Conservation (phyloP, 2,888 invertebrate genomes). For the Ariolimax columbianus region DNA sequence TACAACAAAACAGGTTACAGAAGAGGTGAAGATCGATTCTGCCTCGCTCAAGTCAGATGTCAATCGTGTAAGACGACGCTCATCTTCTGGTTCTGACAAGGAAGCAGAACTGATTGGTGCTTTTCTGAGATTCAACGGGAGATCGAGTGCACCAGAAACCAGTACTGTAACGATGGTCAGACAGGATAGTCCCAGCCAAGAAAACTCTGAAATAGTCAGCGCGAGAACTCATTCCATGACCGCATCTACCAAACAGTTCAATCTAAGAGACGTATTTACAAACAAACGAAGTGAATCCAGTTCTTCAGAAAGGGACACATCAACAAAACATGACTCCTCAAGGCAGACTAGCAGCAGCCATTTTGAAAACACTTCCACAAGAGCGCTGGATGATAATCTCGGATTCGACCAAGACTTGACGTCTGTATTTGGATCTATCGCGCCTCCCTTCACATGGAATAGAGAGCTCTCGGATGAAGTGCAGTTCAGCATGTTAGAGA, state of each 20-base stretch:
- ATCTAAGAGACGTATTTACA: neutral
- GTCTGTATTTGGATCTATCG: conserved; percentile 36
- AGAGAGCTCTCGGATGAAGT: neutral
- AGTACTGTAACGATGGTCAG: neutral
- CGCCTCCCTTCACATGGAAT: conserved; percentile 31
- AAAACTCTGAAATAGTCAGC: neutral
- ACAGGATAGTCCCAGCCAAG: neutral
- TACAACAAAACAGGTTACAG: neutral
- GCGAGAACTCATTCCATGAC: neutral
- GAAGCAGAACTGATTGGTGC: conserved; percentile 18
- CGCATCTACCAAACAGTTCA: neutral
- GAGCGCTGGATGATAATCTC: neutral
- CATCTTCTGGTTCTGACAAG: conserved; percentile 9
- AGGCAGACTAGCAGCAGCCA: neutral
- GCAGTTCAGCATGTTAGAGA: neutral
- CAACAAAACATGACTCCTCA: neutral
- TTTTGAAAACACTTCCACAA: neutral
- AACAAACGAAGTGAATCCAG: neutral
- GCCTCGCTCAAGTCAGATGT: neutral
- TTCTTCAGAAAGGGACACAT: neutral
- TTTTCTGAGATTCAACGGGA: neutral
- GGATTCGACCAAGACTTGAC: conserved; percentile 22
- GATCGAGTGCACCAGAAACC: neutral
- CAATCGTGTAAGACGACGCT: neutral
- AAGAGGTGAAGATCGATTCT: neutral